Evolutionary conservation across 2,888 invertebrate genomes (phyloP), one percentile per base, ranked within the genome.

Genomic region (Agriopis leucophaearia): DNA sequence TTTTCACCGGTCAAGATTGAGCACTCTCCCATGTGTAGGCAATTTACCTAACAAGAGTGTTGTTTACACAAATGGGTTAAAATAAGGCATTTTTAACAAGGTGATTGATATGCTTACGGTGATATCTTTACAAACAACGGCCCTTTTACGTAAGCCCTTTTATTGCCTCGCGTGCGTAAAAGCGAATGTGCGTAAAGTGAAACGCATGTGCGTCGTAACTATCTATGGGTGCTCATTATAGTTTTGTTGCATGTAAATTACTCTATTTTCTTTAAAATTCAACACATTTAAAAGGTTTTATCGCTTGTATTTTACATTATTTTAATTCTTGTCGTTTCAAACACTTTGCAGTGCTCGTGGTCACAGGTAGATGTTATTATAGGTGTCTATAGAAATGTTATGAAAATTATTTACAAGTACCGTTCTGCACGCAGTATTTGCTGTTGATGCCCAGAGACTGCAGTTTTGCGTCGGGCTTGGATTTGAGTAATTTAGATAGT

Each of bases 1-100:
- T 80, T 83, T 83, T 82, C 79, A 78, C 77, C 72, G 62, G 72
- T 69, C 69, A 73, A 72, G 75, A 74, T 71, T 63, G 70, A 77
- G 61, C 58, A 59, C 66, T 71, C 18, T 66, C 63, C 65, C 65
- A 62, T 62, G 69, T 48, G 50, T n/a, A 48, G 63, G 59, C 62
- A 69, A 65, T 69, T 69, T 66, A 59, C 58, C 58, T 47, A 59
- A 66, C 57, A 44, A 58, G 58, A 51, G 42, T 54, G 45, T 51
- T 66, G 44, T 50, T 9, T 50, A 69, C 64, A 60, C 68, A 69
- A 69, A 69, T 60, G 64, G 27, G 44, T 54, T 27, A 62, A 69
- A 69, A 59, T 58, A 59, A 61, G 65, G 62, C 54, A 51, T 59
- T 66, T 69, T 60, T 50, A 69, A 67, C 67, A 38, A 63, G 59